Base-by-base conservation (phyloP, 2,113 vertebrate species). In the Ciconia boyciana region DNA sequence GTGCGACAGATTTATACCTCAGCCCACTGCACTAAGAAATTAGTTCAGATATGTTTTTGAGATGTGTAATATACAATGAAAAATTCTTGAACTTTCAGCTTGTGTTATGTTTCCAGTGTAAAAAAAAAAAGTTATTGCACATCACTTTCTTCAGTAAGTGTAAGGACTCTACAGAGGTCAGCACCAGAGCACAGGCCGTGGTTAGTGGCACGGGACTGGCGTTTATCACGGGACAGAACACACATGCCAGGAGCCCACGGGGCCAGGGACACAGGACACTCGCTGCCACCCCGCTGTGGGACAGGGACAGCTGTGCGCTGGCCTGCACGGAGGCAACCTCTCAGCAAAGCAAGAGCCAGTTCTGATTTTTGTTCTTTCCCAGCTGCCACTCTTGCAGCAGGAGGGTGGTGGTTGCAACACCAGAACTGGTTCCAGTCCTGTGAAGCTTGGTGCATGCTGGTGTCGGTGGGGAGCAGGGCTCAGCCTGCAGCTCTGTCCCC, bases 71-170 rank as follows among this genome's bases (percentile, higher is more conserved):
- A 58, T 8, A 18, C 48, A 28, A 29, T 46, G 46, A 34, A 52
- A 44, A 58, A 21, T 25, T 39, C 43, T 32, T 7, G 26, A 66
- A 18, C 14, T 66, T 74, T 21, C 58, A 43, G n/a, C 25, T 25
- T 52, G 39, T 51, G 12, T 80, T 57, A 11, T 32, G n/a, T 26
- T 89, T 24, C 43, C 21, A 14, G 3, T 21, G 24, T 48, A 5
- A 39, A 61, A 76, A 28, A 36, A 55, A 29, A 25, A 20, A 39
- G 17, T 20, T 7, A 29, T 18, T 25, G 32, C 34, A 20, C 10
- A 17, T 60, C 0, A 0, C 13, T 54, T 19, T 9, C 34, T 48
- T 71, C 49, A 39, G 34, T 5, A 3, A 15, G 8, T 1, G 16
- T 9, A 7, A 49, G 41, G 12, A 7, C 24, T 34, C 21, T 21